Evolutionary conservation across 2,113 vertebrate genomes (phyloP), one percentile per base, ranked within the genome.

Genomic region (Bos javanicus): DNA sequence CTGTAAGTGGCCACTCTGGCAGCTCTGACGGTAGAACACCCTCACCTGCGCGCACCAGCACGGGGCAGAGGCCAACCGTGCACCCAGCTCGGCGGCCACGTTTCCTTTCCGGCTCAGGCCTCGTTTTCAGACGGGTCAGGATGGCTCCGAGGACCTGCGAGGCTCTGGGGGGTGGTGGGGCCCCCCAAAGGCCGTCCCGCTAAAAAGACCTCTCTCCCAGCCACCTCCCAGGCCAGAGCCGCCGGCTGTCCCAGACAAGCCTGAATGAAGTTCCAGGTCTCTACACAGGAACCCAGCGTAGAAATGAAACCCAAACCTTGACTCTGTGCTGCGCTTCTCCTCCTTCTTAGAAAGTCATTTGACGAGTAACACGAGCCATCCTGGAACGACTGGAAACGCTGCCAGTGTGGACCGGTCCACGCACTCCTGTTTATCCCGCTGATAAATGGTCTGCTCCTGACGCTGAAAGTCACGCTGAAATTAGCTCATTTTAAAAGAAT

Each of bases 41-140:
- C 48, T 19, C 39, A 0, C 15, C 23, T 60, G 23, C 3, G 6
- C 0, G 9, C 48, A 16, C 25, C 9, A 13, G 3, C 1, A 0
- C 1, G 9, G 36, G 43, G 39, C 4, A 1, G 17, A n/a, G 60
- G 46, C 0, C 6, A 14, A 7, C 11, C 3, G 7, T 1, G 90
- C 11, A 2, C 14, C 33, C 2, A 15, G 36, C 11, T 8, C 0
- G 39, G 36, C 0, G 0, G 7, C 1, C 0, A 5, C 17, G 0
- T 4, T 23, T 46, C 33, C 81, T 30, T 46, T 7, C 9, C 1
- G 15, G 8, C 16, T 12, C 17, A 4, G 39, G 48, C 30, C 80
- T 11, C 1, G 0, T 14, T n/a, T n/a, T 15, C 23, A 78, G 17
- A 4, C 1, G 3, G 6, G 39, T 50, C 6, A 15, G 13, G 5